Evolutionary conservation across 1,140 invertebrate species (phyloP).

Genomic region (Pristionchus pacificus): DNA sequence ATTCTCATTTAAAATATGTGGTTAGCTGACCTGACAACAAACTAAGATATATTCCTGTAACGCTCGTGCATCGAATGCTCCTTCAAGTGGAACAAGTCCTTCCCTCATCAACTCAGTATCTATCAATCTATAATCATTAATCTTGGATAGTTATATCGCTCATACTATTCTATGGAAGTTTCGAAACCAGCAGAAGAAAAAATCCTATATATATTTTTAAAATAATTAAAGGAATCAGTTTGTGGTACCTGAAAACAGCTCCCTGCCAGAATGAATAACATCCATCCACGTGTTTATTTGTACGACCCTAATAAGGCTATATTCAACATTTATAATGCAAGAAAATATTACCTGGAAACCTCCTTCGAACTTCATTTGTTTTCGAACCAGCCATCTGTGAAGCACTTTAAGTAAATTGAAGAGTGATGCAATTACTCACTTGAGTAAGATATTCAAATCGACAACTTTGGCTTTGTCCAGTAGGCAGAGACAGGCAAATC

Average conservation of each 20-base stretch:
- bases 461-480: conserved; percentile 71
- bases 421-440: conserved; percentile 49
- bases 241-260: conserved; percentile 67
- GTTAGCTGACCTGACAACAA: conserved; percentile 72
- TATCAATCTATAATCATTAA: background rate
- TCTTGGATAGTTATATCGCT: too few relatives aligned
- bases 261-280: conserved; percentile 99
- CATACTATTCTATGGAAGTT: too few relatives aligned
- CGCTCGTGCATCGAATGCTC: conserved; percentile 60
- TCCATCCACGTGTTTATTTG: conserved; percentile 94
- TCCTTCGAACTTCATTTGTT: conserved; percentile 60
- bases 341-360: conserved; percentile 64
- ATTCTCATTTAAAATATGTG: background rate
- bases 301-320: conserved; percentile 64
- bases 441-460: conserved; percentile 6
- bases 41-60: conserved; percentile 90
- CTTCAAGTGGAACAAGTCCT: background rate
- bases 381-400: conserved; percentile 57
- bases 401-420: conserved; percentile 62
- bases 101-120: background rate
- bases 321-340: background rate
- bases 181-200: too few relatives aligned
- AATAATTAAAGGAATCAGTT: background rate
- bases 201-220: too few relatives aligned
- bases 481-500: conserved; percentile 79